Evolutionary conservation across 2,888 invertebrate genomes (phyloP), one percentile per base, ranked within the genome.

Genomic region (Druceiella hillmani): DNA sequence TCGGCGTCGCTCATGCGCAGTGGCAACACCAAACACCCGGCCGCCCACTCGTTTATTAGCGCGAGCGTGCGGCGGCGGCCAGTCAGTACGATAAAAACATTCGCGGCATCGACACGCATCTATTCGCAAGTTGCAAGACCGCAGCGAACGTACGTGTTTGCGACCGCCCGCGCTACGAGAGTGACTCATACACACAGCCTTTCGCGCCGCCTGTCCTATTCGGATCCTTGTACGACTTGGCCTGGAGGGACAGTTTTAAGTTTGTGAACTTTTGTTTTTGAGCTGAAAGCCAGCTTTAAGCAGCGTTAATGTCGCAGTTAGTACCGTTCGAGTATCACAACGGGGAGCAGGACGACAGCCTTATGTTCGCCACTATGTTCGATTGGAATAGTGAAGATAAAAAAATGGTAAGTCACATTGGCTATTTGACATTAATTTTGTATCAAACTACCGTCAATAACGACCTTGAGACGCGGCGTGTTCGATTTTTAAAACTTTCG

Each of bases 241-340:
- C 44, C 53, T 57, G 48, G 51, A 53, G 25, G 12, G 25, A 11
- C 9, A 5, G 25, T 15, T 15, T 17, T n/a, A 17, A 12, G 53
- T 60, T 61, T 53, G 56, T 50, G 52, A 57, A 58, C 53, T 57
- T 52, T 58, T 58, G 45, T 36, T 12, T 25, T 38, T 27, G n/a
- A 10, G 59, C 53, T 58, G 55, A 59, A 55, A 45, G 46, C 57
- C 57, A 51, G 59, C 55, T 60, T 47, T 59, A 66, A 59, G 53
- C 55, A 53, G 56, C 55, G 68, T 74, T 71, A 66, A 78, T 78
- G 78, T 77, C 76, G 68, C 78, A 76, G 67, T 61, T 75, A 74
- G 78, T 78, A 66, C 78, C 78, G 43, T 75, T 66, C 56, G 59
- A 68, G 56, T 58, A 62, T 44, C 52, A 58, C 55, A 66, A 55